phyloP scores from a whole-genome alignment of 2,113 vertebrate genomes.

The Aleadryas rufinucha region DNA sequence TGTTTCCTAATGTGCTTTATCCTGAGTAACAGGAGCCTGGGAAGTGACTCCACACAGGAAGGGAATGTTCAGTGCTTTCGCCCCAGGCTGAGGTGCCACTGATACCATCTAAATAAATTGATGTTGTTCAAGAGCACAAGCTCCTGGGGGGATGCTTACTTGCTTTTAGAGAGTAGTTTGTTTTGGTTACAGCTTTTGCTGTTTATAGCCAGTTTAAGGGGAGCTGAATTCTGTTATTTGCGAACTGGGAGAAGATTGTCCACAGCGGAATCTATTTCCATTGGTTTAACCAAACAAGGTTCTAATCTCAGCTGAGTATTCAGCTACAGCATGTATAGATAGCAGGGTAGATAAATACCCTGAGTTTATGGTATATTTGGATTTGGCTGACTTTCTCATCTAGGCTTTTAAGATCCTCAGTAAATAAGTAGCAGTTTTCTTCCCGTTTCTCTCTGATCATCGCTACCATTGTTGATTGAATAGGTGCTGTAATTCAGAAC shows the following conservation, averaged over 20 bases:
- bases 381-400: neutral
- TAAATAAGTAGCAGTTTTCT: neutral
- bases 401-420: neutral
- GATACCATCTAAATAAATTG: neutral
- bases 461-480: neutral
- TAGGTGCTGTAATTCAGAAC: neutral
- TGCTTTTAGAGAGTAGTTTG: neutral
- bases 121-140: neutral
- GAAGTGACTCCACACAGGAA: neutral
- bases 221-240: neutral
- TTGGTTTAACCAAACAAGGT: neutral
- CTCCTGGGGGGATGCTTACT: neutral
- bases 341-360: neutral
- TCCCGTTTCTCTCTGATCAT: neutral
- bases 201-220: neutral
- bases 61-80: neutral
- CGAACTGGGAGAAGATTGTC: neutral
- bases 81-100: neutral
- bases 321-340: neutral
- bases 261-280: neutral
- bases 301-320: neutral
- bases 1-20: neutral
- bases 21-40: neutral
- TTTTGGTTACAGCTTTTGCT: conserved; percentile 14
- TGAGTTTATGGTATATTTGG: neutral